Evolutionary conservation across 2,797 vertebrate species (phyloP).

Genomic region (Oreochromis mossambicus): DNA sequence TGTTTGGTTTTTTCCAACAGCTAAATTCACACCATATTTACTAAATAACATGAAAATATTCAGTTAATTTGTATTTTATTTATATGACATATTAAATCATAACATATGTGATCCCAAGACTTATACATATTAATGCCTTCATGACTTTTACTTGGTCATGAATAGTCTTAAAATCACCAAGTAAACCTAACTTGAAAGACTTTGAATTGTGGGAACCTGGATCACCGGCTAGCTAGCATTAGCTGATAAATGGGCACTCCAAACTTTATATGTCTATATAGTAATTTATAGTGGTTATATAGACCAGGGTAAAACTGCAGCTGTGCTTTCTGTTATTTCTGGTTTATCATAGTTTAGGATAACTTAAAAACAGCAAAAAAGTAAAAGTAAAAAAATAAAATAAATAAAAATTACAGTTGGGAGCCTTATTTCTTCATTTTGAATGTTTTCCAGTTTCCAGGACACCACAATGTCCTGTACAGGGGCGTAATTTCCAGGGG

Average conservation of each 20-base stretch:
- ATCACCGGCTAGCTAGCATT: background rate
- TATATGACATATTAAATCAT: background rate
- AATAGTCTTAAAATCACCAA: background rate
- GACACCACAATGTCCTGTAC: background rate
- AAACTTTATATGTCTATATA: background rate
- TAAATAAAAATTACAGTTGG: background rate
- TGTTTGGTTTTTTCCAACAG: background rate
- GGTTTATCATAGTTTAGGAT: background rate
- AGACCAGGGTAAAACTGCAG: background rate
- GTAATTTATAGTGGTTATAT: background rate
- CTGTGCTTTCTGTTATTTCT: background rate
- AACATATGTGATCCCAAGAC: background rate
- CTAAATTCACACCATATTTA: background rate
- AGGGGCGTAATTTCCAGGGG: too few relatives aligned
- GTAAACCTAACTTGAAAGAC: background rate
- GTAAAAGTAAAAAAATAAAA: background rate
- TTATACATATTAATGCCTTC: background rate
- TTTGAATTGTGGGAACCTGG: background rate
- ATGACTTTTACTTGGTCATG: background rate
- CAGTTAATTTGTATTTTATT: background rate
- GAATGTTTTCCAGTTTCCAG: background rate
- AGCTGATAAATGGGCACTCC: background rate
- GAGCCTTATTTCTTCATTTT: background rate
- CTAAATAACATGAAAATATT: background rate
- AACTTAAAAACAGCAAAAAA: background rate